phyloP scores from a whole-genome alignment of 2,113 vertebrate species.

The Coreoperca whiteheadi region DNA sequence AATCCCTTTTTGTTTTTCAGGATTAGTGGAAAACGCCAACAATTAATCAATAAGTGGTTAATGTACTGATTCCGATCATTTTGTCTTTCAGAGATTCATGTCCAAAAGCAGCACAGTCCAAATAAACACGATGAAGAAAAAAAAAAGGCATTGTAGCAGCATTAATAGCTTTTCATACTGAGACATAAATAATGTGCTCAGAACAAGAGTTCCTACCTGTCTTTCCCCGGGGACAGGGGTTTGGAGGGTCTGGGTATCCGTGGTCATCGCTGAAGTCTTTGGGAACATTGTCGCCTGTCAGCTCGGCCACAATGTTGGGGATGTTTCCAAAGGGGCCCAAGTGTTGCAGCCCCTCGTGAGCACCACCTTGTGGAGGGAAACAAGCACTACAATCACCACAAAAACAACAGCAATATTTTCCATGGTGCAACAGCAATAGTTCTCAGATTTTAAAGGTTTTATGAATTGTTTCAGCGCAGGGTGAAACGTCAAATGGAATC shows the following conservation, averaged over 20 bases:
- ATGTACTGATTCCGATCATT: neutral
- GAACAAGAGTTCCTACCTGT: constrained; percentile 83
- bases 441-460: neutral
- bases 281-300: constrained; percentile 95
- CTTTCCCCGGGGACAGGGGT: constrained; percentile 95
- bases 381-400: neutral
- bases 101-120: neutral
- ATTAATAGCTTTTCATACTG: neutral
- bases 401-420: neutral
- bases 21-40: too few species aligned
- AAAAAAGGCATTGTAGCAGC: neutral
- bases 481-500: neutral
- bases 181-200: neutral
- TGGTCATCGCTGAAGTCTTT: constrained; percentile 97
- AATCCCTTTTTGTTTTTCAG: too few species aligned
- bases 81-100: neutral
- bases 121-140: neutral
- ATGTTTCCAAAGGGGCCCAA: constrained; percentile 98
- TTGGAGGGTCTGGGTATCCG: constrained; percentile 97
- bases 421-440: neutral
- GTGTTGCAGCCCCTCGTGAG: constrained; percentile 97
- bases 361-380: constrained; percentile 88
- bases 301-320: constrained; percentile 96
- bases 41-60: neutral
- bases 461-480: neutral